These are phyloP conservation scores for Numida meleagris DNA, from an alignment of 2,113 vertebrate genomes.

Conservation along the genomic window DNA sequence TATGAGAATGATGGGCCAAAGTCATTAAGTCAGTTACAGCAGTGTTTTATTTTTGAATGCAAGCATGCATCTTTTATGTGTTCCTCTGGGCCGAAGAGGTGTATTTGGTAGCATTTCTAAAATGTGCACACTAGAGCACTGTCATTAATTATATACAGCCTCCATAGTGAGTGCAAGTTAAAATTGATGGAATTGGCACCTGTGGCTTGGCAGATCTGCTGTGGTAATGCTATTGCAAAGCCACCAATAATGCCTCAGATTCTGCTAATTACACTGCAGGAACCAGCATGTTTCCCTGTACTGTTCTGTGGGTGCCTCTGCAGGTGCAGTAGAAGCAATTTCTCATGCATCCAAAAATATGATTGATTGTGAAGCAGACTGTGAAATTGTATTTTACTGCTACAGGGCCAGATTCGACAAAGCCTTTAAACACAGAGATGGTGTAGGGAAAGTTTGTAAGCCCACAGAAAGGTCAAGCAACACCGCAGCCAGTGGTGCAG, in stretches of 20 bases:
- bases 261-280: neutral
- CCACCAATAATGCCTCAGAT: neutral
- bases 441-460: neutral
- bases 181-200: neutral
- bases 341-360: neutral
- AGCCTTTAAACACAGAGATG: neutral
- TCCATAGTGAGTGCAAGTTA: neutral
- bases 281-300: neutral
- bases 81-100: neutral
- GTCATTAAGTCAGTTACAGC: slow-evolving; percentile 7
- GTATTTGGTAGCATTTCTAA: neutral
- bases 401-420: neutral
- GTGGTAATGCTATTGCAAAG: neutral
- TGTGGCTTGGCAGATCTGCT: neutral
- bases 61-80: neutral
- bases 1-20: neutral
- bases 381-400: slow-evolving; percentile 19
- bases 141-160: slow-evolving; percentile 6
- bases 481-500: neutral
- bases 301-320: neutral
- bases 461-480: neutral
- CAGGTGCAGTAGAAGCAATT: slow-evolving; percentile 9
- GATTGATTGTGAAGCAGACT: slow-evolving; percentile 6
- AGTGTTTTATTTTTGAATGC: slow-evolving; percentile 13
- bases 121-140: neutral